Base-by-base conservation (phyloP, 2,797 vertebrate genomes). In the Chanos chanos region DNA sequence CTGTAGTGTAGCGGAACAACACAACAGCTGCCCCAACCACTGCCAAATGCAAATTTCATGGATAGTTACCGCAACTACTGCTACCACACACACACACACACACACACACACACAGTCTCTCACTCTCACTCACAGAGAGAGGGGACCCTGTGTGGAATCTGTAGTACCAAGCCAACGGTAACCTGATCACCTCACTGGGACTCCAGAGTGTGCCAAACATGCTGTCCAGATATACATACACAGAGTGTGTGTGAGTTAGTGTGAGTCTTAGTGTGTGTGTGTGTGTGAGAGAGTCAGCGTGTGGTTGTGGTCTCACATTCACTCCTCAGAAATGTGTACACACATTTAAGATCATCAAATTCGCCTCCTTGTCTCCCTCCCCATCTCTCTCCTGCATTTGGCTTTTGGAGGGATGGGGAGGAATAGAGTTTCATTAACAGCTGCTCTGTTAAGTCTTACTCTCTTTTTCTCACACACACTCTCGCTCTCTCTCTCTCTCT, bases 401-500 rank as follows among this genome's bases (percentile, higher is more conserved):
- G 16, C 57, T 52, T 43, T 48, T 33, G 31, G 21, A 36, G 44
- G 18, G 33, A 53, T 41, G 37, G 30, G 28, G 43, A 18, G 33
- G 34, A 48, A 48, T 55, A 33, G 16, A 30, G 13, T 30, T 21
- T 55, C 31, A 8, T 48, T 33, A 64, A 48, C 61, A 64, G 61
- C 61, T 64, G 61, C 51, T 48, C 33, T 12, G 4, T 30, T 51
- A 47, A 30, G 25, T 30, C 48, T 54, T 15, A 24, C n/a, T 45
- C 21, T 63, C 24, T 71, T 54, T 34, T 24, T 28, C 18, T 30
- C 40, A 44, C 25, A n/a, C 40, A 28, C 50, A 8, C 24, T 27
- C 66, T 76, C 64, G 66, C 65, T 8, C 53, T 52, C 40, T 48
- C 37, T 65, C 70, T 61, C 70, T 60, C 71, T 70, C 39, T 40